A percentile compares a stretch with the other conserved stretches of the same genome.
Evolutionary conservation across 2,888 invertebrate genomes (phyloP).

Genomic region (Labia minor): DNA sequence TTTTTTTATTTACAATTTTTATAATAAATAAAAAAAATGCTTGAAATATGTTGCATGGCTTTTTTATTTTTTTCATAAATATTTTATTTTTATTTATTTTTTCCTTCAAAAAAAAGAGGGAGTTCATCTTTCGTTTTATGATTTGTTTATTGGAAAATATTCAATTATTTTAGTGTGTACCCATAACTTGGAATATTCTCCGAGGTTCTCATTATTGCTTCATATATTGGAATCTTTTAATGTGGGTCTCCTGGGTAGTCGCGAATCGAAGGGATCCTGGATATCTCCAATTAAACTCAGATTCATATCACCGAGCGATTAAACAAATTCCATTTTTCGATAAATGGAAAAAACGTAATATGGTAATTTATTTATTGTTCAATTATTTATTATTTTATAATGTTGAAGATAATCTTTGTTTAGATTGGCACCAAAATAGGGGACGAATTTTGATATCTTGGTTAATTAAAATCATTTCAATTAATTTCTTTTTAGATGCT

Average conservation of each 20-base stretch:
- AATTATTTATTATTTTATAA: too few species aligned
- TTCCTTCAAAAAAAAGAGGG: too few species aligned
- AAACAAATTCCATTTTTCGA: conserved; percentile 87
- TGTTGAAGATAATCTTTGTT: too few species aligned
- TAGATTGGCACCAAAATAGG: too few species aligned
- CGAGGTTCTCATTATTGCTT: conserved; percentile 81
- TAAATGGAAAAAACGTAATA: conserved; percentile 79
- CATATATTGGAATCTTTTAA: conserved; percentile 78
- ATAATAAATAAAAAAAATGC: not conserved
- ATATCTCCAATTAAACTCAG: conserved; percentile 78
- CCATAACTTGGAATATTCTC: conserved; percentile 79
- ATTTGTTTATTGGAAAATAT: too few species aligned
- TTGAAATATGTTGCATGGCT: not conserved
- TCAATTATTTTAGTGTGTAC: conserved; percentile 55
- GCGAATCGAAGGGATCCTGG: conserved; percentile 84
- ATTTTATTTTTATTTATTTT: not conserved
- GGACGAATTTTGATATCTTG: too few species aligned
- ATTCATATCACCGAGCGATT: conserved; percentile 80
- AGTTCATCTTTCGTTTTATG: too few species aligned
- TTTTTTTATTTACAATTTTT: not conserved
- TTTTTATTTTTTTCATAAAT: conserved; percentile 9
- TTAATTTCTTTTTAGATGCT: conserved; percentile 45
- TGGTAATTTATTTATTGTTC: not conserved
- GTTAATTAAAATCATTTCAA: too few species aligned
- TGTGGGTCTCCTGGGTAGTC: conserved; percentile 88